Percentiles rank a stretch among this genome's conserved stretches.
These are phyloP conservation scores for Rapana venosa DNA, from an alignment of 2,888 invertebrate genomes.

Conservation along the genomic window DNA sequence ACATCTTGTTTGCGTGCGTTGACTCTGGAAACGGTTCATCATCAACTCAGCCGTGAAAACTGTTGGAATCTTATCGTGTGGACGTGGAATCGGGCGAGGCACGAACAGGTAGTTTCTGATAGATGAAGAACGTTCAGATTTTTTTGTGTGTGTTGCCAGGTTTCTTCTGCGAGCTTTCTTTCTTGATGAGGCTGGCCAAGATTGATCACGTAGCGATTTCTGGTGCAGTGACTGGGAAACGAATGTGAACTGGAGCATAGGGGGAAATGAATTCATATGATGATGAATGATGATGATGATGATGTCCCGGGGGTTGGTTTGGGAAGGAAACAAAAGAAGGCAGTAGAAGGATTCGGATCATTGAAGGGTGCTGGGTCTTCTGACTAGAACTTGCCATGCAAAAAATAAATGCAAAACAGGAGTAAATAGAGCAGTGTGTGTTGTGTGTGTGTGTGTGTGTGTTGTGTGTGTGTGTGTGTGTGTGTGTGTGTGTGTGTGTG, in stretches of 20 bases:
- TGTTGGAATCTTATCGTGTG: neutral
- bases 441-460: too few species aligned
- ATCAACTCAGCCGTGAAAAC: neutral
- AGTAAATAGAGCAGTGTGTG: too few species aligned
- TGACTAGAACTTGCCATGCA: too few species aligned
- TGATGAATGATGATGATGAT: too few species aligned
- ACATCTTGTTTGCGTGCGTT: neutral
- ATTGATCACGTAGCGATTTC: conserved; percentile 4
- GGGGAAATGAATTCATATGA: neutral
- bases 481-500: too few species aligned
- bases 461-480: too few species aligned
- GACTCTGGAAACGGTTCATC: neutral
- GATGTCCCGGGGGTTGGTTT: neutral
- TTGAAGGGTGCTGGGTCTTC: too few species aligned
- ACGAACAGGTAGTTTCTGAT: neutral
- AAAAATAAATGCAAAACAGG: too few species aligned
- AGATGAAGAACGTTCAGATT: neutral
- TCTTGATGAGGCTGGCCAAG: neutral
- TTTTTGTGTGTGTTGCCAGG: too few species aligned
- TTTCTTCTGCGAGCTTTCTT: neutral
- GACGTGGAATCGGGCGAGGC: neutral
- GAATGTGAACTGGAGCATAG: neutral
- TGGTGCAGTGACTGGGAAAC: neutral
- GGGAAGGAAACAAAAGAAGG: too few species aligned
- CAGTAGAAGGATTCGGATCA: too few species aligned